These are phyloP conservation scores for Chloroceryle inda DNA, from an alignment of 2,797 vertebrate species.

Conservation along the genomic window DNA sequence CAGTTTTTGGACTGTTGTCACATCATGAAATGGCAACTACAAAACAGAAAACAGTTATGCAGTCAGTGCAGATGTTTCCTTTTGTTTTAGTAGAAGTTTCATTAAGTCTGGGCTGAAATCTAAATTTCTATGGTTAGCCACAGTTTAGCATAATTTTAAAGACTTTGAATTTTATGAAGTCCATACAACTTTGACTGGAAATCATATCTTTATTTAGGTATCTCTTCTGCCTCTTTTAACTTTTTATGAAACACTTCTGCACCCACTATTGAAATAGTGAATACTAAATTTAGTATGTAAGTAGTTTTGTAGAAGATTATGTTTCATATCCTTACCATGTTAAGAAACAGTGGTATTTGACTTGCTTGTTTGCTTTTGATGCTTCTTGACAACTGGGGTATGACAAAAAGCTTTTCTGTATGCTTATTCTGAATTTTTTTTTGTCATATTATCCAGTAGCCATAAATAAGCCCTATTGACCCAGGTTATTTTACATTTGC, in stretches of 20 bases:
- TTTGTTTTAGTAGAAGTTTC: not conserved
- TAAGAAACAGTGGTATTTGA: not conserved
- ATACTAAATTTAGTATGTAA: not conserved
- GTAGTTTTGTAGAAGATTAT: conserved; percentile 21
- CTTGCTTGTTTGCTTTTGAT: conserved; percentile 2
- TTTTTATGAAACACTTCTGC: not conserved
- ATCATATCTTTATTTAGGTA: not conserved
- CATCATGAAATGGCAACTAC: not conserved
- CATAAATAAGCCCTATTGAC: conserved; percentile 1
- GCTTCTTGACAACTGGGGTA: not conserved
- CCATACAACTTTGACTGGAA: not conserved
- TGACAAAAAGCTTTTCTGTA: not conserved
- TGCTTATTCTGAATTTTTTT: not conserved
- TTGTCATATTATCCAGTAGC: not conserved
- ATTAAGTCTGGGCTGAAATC: not conserved
- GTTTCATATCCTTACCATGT: not conserved
- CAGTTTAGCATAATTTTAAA: not conserved
- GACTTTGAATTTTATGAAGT: not conserved
- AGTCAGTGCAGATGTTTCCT: not conserved
- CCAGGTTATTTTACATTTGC: not conserved
- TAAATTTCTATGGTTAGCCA: not conserved
- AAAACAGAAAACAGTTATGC: not conserved
- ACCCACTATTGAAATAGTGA: not conserved
- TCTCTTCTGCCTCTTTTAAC: not conserved
- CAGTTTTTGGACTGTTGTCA: not conserved